Evolutionary conservation across 2,113 vertebrate species (phyloP), one percentile per base, ranked within the genome.

Genomic region (Ameiurus melas): DNA sequence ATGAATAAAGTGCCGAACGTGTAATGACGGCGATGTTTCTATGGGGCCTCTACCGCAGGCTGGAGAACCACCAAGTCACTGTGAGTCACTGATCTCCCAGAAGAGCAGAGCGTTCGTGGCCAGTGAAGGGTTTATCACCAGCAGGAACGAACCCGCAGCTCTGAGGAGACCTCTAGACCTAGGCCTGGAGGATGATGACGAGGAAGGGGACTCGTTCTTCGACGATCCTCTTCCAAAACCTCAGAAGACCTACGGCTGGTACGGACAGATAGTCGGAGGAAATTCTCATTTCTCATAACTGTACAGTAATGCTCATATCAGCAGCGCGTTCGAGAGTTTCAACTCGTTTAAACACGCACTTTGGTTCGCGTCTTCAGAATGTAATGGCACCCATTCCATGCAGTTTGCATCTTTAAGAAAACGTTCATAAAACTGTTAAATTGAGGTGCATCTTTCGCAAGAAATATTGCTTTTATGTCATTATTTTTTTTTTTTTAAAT

Each of bases 171-270:
- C 87, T 90, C 88, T 86, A 53, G 94, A 89, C 75, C 75, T 91
- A 22, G 71, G 92, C 85, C 84, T 92, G 39, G 95, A 95, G 93
- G 94, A 58, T 93, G 96, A 90, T 91, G 96, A 95, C 0, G 96
- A 89, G 0, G 97, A 97, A 2, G 97, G 95, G 68, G 97, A 99
- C 85, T 98, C 98, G 1, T 99, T 99, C 94, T 99, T 99, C 79
- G 98, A 99, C 16, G 98, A 99, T 91, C 98, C 97, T 10, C 91
- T 98, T 89, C 97, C 97, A 27, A 96, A 97, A 91, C 96, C 97
- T 7, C 96, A 97, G 90, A 97, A 96, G 92, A 96, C 94, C 0
- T 98, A 96, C 0, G 92, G 97, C 90, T 96, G 97, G 98, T 99
- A 91, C 95, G 96, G 90, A 30, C 8, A 9, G 3, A 13, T 82